These are phyloP conservation scores for Drepana arcuata DNA, from an alignment of 1,140 invertebrate species.

Conservation along the genomic window DNA sequence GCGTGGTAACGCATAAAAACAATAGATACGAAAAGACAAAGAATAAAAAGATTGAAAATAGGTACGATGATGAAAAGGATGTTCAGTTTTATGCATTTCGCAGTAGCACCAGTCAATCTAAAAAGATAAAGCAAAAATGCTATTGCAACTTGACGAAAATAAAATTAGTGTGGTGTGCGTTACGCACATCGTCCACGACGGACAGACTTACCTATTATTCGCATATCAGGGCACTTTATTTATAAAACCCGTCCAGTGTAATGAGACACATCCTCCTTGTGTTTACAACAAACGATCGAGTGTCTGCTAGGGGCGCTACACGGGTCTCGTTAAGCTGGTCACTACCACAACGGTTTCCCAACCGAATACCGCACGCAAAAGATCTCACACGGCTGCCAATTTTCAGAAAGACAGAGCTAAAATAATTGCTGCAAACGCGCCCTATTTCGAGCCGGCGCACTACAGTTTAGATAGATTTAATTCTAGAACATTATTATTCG, in stretches of 20 bases:
- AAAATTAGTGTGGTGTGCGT: slow-evolving; percentile 20
- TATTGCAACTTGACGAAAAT: slow-evolving; percentile 24
- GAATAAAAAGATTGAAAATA: too few species aligned
- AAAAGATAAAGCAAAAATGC: too few species aligned
- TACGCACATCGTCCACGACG: slow-evolving; percentile 23
- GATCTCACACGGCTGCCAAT: slow-evolving; percentile 66
- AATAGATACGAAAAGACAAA: too few species aligned
- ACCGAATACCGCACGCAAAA: slow-evolving; percentile 63
- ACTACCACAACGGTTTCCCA: slow-evolving; percentile 58
- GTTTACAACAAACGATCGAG: slow-evolving; percentile 7
- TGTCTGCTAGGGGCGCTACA: slow-evolving; percentile 26
- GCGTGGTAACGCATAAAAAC: too few species aligned
- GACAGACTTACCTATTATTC: slow-evolving; percentile 54
- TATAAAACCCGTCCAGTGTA: slow-evolving; percentile 48
- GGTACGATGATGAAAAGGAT: too few species aligned
- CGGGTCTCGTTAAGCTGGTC: slow-evolving; percentile 35
- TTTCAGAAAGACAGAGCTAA: slow-evolving; percentile 71
- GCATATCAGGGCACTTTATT: slow-evolving; percentile 57
- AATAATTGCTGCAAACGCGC: slow-evolving; percentile 68
- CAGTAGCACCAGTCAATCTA: too few species aligned
- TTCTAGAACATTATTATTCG: slow-evolving; percentile 60
- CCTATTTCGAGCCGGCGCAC: slow-evolving; percentile 61
- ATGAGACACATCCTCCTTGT: slow-evolving; percentile 32
- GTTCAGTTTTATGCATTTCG: too few species aligned
- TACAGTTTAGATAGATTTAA: slow-evolving; percentile 62